Base-by-base conservation (phyloP, 2,888 invertebrate species). In the Athalia cordata region DNA sequence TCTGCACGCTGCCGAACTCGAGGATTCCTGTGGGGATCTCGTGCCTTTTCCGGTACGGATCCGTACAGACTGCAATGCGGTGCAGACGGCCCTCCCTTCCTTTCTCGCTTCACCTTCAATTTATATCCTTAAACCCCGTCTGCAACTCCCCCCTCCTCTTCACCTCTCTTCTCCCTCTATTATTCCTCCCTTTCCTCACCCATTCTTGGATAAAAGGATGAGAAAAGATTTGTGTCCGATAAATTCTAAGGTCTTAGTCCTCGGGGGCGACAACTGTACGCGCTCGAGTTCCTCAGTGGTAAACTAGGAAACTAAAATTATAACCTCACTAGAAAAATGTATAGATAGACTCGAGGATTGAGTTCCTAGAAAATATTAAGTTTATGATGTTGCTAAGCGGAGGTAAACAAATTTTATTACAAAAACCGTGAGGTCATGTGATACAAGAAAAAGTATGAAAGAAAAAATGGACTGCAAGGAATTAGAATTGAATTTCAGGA, bases 171-270 rank as follows among this genome's bases (percentile, higher is more conserved):
- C 15, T 29, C 45, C 57, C 49, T 62, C 45, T 4, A 29, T 7
- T 11, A 5, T 29, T 29, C 13, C 3, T 49, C 49, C 61, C 61
- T 59, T 45, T 15, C 15, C 8, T 11, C 9, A 7, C 15, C 50
- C 5, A 11, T n/a, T 11, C n/a, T 43, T 9, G 72, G 62, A 64
- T 75, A 75, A 75, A 75, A 75, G 50, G 75, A 64, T 62, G 64
- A 52, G 64, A 5, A 13, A 64, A 75, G 75, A 75, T 75, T 75
- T 49, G 75, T 64, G 75, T 75, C 50, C 75, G 75, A 62, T 75
- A 75, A 75, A 75, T 75, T 75, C 75, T 61, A 50, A 3, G 72
- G 72, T 59, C 8, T 72, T 45, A 47, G 13, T 15, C 47, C 55
- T 8, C 5, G n/a, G n/a, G 9, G 7, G 52, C 70, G 15, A 45